phyloP scores from a whole-genome alignment of 2,797 vertebrate species.

The Leuciscus waleckii region DNA sequence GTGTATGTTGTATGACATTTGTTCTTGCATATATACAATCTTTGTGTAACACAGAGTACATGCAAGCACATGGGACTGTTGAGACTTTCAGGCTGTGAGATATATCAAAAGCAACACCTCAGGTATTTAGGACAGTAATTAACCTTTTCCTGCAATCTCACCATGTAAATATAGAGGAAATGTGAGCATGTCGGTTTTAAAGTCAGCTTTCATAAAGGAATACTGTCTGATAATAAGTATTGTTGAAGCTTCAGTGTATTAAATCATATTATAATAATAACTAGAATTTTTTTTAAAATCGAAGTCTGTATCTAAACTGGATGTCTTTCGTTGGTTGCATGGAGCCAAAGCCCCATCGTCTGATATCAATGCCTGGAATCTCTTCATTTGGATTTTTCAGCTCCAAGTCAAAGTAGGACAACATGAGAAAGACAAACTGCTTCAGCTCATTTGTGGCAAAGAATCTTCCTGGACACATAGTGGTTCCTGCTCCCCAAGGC shows the following conservation, averaged over 20 bases:
- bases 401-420: constrained; percentile 88
- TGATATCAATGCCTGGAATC: constrained; percentile 78
- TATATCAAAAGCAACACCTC: neutral
- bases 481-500: constrained; percentile 90
- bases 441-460: constrained; percentile 90
- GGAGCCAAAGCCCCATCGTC: constrained; percentile 86
- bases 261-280: neutral
- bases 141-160: neutral
- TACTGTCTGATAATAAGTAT: neutral
- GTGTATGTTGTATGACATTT: neutral
- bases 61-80: neutral
- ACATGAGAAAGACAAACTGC: constrained; percentile 87
- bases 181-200: neutral
- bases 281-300: constrained; percentile 57
- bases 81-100: neutral
- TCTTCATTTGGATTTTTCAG: constrained; percentile 76
- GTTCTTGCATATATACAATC: neutral
- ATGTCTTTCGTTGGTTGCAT: constrained; percentile 83
- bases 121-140: neutral
- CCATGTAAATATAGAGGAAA: neutral
- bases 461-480: constrained; percentile 89
- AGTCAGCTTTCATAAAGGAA: neutral
- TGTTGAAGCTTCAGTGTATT: neutral
- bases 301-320: constrained; percentile 81
- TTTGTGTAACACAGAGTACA: neutral